Evolutionary conservation across 2,113 vertebrate species (phyloP).

Genomic region (Rattus norvegicus): GRCr8 NC_086036.1:14719501-14720000

Average conservation of each 20-base stretch:
- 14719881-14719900: too few relatives aligned
- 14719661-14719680: not conserved
- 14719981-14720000: too few relatives aligned
- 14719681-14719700: not conserved
- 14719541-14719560: not conserved
- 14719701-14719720: not conserved
- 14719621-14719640: not conserved
- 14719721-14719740: not conserved
- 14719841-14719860: not conserved
- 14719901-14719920: too few relatives aligned
- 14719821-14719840: not conserved
- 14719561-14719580: not conserved
- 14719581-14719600: not conserved
- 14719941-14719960: too few relatives aligned
- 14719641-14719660: not conserved
- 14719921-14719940: too few relatives aligned
- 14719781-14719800: not conserved
- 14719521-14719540: constrained; percentile 43
- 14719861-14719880: not conserved
- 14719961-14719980: too few relatives aligned
- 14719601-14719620: not conserved
- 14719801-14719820: not conserved
- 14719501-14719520: constrained; percentile 15
- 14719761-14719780: not conserved
- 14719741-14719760: not conserved